Conservation (phyloP, 1,140 invertebrate species). For the Zaprionus capensis region DNA sequence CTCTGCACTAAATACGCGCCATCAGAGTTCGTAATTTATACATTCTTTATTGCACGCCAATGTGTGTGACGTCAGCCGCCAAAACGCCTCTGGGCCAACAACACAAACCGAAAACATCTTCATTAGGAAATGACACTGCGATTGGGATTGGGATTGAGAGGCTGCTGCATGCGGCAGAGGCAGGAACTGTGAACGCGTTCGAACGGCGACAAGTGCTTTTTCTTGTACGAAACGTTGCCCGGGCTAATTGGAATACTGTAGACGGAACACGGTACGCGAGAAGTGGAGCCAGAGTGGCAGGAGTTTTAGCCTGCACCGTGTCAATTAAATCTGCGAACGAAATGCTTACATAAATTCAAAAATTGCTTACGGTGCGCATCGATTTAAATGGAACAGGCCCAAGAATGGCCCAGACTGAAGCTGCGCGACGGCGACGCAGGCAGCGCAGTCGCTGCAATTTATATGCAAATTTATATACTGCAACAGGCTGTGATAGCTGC, state of each 20-base stretch:
- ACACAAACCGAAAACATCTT: slow-evolving; percentile 65
- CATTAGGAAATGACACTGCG: slow-evolving; percentile 64
- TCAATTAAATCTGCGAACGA: slow-evolving; percentile 80
- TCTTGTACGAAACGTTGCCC: slow-evolving; percentile 77
- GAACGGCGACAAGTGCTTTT: slow-evolving; percentile 75
- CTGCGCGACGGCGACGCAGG: slow-evolving; percentile 25
- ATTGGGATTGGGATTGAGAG: slow-evolving; percentile 1
- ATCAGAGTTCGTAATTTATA: slow-evolving; percentile 62
- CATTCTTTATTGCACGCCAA: slow-evolving; percentile 56
- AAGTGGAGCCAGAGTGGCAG: background rate
- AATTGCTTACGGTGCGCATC: slow-evolving; percentile 81
- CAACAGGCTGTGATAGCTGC: slow-evolving; percentile 35
- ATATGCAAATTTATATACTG: slow-evolving; percentile 77
- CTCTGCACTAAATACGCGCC: background rate
- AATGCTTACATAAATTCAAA: slow-evolving; percentile 82
- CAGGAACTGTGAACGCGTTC: background rate
- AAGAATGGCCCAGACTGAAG: slow-evolving; percentile 15
- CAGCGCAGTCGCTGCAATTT: slow-evolving; percentile 61
- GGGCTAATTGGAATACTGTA: slow-evolving; percentile 76
- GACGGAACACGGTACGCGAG: background rate
- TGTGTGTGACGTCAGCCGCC: slow-evolving; percentile 47
- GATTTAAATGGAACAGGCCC: slow-evolving; percentile 72
- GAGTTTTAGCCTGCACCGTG: slow-evolving; percentile 54
- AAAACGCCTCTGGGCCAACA: slow-evolving; percentile 38
- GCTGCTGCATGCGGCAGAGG: background rate